Evolutionary conservation across 2,797 vertebrate genomes (phyloP).

Genomic region (Intellagama lesueurii): DNA sequence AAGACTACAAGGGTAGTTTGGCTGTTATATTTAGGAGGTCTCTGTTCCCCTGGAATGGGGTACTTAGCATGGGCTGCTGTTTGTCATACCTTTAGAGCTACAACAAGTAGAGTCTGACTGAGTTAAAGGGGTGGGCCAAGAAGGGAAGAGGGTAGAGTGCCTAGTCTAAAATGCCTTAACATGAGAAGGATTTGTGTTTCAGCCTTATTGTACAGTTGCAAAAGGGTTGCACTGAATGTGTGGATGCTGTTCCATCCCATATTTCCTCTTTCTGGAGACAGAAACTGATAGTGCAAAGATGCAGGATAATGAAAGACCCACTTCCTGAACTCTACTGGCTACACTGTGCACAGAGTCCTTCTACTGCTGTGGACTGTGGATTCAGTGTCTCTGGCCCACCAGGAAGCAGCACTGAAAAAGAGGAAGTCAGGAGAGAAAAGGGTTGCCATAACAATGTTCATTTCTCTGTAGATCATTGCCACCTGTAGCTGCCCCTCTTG

Average conservation of each 20-base stretch:
- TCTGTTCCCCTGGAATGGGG: not conserved
- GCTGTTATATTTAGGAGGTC: not conserved
- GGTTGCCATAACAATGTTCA: not conserved
- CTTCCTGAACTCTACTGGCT: not conserved
- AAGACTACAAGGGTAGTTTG: not conserved
- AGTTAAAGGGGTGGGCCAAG: rapidly evolving
- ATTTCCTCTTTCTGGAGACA: not conserved
- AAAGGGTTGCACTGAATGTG: not conserved
- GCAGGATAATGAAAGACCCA: not conserved
- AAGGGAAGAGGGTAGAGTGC: not conserved
- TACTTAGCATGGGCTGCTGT: not conserved
- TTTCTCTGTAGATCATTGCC: not conserved
- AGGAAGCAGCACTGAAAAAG: not conserved
- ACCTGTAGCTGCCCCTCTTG: not conserved
- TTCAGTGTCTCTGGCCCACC: conserved; percentile 66
- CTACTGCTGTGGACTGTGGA: not conserved
- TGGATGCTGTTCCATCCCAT: not conserved
- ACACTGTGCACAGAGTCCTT: not conserved
- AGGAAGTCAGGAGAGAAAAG: not conserved
- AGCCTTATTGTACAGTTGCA: not conserved
- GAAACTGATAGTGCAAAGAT: not conserved
- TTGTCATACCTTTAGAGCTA: not conserved
- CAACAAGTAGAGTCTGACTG: not conserved
- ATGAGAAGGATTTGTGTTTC: not conserved
- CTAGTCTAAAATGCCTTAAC: not conserved